Evolutionary conservation across 1,140 invertebrate species (phyloP), one percentile per base, ranked within the genome.

Genomic region (Hestina assimilis): DNA sequence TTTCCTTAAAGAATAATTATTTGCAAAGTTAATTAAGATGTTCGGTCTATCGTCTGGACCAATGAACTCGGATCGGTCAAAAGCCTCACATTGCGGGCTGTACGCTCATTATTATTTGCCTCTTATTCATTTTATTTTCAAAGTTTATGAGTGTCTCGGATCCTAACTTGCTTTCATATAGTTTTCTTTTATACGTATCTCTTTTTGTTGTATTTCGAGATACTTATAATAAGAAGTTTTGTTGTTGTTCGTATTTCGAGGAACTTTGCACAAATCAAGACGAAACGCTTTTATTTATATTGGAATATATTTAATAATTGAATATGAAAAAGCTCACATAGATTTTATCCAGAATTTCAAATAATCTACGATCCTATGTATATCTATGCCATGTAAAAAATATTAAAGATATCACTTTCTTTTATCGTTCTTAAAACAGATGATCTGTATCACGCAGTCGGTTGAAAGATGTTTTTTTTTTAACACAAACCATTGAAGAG

Each of bases 1-100:
- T 53, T 12, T 14, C 28, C 28, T 40, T 4, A 38, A 54, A 50
- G 35, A 38, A 21, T 38, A 17, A 42, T 15, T 41, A 42, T 24
- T 23, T 11, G 40, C 11, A 50, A 24, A 50, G 33, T 52, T 73
- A 74, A 75, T 73, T 75, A 72, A 63, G 59, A 59, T 59, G 33
- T 55, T 70, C 42, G 55, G 61, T 63, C 70, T 75, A 71, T 69
- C 54, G 64, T 56, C 33, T 55, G 60, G 72, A 70, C 46, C 77
- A 65, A 65, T 72, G 75, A 77, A 69, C 77, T 59, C 70, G 31
- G 29, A 40, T 66, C 62, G 77, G 77, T 78, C 77, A 80, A 78
- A 66, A 67, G 69, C 77, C 76, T 62, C 65, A 59, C 54, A 66
- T 35, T 63, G 53, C 69, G 55, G 53, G 35, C 60, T 48, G 52